Base-by-base conservation (phyloP, 1,140 invertebrate genomes). In the Pentalonia nigronervosa region DNA sequence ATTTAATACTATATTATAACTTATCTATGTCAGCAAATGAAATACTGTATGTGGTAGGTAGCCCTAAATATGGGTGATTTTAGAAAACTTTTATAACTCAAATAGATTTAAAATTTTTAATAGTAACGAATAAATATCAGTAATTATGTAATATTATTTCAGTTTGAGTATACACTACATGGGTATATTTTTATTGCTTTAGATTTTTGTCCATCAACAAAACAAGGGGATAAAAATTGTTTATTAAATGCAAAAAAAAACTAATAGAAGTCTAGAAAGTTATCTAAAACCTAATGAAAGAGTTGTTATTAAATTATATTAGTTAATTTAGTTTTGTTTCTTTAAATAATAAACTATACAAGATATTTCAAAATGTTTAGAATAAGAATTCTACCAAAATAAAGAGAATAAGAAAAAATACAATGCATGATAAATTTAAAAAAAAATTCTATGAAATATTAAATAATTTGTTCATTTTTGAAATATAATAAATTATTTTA, bases 301-400 rank as follows among this genome's bases (percentile, higher is more conserved):
- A n/a, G n/a, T n/a, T n/a, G n/a, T n/a, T n/a, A n/a, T n/a, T n/a
- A 67, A 11, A 14, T n/a, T 67, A n/a, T 67, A 67, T 67, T 30
- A n/a, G 30, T 0, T 67, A 2, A n/a, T 0, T 25, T 0, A 60
- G 8, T 60, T 60, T 7, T 67, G 60, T 67, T 67, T n/a, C 9
- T 67, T 67, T 25, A 56, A 53, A 25, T 25, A 25, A 25, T 25
- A 60, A 25, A 60, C 9, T 30, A 25, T 25, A 30, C 25, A 60
- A 60, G 25, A 60, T 0, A 30, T 67, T 67, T n/a, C 6, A 67
- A 67, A 11, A 14, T 47, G 84, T 92, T 92, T 34, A 92, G 91
- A 84, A 84, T 53, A 92, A 92, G 25, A 92, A 92, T 83, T 76
- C 48, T 34, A 21, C 76, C 34, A 92, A 92, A n/a, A 92, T 92